phyloP scores from a whole-genome alignment of 2,888 invertebrate genomes.

The Ophraella communa region DNA sequence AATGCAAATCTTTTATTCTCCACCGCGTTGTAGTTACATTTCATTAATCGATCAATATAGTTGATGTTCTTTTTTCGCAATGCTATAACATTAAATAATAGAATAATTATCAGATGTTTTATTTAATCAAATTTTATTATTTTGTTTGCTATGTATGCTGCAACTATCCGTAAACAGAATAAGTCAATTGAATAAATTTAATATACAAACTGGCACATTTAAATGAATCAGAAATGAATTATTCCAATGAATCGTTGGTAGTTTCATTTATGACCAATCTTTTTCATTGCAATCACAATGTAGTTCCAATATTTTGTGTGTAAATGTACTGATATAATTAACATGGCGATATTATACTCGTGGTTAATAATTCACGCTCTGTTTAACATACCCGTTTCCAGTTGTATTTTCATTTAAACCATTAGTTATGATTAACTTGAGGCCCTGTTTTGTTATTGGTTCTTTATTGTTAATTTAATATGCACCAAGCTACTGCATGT shows the following conservation, averaged over 20 bases:
- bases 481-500: too few species aligned
- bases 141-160: not conserved
- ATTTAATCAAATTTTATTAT: not conserved
- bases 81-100: too few species aligned
- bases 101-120: too few species aligned
- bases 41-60: not conserved
- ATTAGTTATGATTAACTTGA: not conserved
- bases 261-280: not conserved
- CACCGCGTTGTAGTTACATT: not conserved
- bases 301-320: not conserved
- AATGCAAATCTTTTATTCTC: constrained; percentile 1
- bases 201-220: not conserved
- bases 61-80: too few species aligned
- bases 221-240: not conserved
- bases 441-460: too few species aligned
- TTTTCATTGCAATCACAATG: not conserved
- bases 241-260: not conserved
- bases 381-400: constrained; percentile 14
- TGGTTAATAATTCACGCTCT: constrained; percentile 15
- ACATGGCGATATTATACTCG: constrained; percentile 17
- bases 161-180: not conserved
- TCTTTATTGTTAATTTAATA: too few species aligned
- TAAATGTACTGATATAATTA: constrained; percentile 18
- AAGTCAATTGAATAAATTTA: not conserved
- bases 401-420: not conserved